Evolutionary conservation across 1,140 invertebrate species (phyloP).

Genomic region (Neotoxoptera formosana): DNA sequence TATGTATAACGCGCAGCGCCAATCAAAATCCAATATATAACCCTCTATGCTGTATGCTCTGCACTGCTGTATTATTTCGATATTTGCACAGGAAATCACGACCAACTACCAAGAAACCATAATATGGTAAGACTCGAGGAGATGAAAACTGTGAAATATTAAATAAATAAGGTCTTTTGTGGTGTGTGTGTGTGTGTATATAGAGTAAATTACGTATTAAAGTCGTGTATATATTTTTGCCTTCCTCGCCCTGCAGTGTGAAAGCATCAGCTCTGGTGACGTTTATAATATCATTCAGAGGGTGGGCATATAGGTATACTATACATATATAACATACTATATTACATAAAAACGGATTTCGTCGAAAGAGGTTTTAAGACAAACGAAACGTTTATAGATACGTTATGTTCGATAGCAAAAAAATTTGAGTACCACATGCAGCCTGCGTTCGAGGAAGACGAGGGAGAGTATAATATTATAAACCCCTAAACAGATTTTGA

Average conservation of each 20-base stretch:
- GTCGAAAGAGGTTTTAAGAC: background rate
- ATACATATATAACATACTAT: background rate
- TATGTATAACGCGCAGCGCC: background rate
- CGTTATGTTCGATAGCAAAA: background rate
- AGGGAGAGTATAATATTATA: background rate
- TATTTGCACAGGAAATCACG: background rate
- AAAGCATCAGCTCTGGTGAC: background rate
- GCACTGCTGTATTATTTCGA: background rate
- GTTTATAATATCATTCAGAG: background rate
- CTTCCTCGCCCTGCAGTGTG: too few species aligned
- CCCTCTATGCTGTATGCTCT: background rate
- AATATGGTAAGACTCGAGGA: background rate
- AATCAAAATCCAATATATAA: conserved; percentile 39
- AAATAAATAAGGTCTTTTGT: conserved; percentile 27
- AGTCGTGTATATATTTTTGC: background rate
- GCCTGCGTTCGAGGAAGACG: background rate
- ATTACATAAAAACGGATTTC: background rate
- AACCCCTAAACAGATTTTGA: background rate
- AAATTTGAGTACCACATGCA: background rate
- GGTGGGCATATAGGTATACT: too few species aligned
- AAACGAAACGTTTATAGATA: background rate
- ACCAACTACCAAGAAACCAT: background rate
- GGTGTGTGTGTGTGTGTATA: background rate
- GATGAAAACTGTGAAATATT: background rate
- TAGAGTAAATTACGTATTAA: background rate